Conservation (phyloP, 1,140 invertebrate genomes). For the Leptopilina boulardi region DNA sequence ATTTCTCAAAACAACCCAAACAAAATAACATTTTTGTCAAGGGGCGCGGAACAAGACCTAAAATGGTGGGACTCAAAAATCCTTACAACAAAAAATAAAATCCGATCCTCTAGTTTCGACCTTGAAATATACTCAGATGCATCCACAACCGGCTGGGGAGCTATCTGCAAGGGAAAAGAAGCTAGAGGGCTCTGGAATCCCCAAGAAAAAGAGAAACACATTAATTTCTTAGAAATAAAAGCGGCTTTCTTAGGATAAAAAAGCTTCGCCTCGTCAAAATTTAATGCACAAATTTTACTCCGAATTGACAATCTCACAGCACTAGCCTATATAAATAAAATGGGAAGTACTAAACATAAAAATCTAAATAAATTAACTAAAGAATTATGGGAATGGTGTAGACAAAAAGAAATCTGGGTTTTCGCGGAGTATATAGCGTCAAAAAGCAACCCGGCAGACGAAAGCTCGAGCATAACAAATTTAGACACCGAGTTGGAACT, state of each 20-base stretch:
- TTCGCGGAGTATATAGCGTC: conserved; percentile 39
- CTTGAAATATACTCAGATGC: conserved; percentile 45
- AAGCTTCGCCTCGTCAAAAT: not conserved
- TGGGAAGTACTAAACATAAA: conserved; percentile 39
- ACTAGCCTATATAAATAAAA: conserved; percentile 37
- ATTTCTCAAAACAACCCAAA: not conserved
- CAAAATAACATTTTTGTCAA: not conserved
- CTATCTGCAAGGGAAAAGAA: not conserved
- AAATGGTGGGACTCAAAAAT: conserved; percentile 38
- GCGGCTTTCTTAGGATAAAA: conserved; percentile 35
- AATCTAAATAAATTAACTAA: conserved; percentile 37
- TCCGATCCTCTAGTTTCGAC: conserved; percentile 28
- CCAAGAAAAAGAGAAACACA: conserved; percentile 37
- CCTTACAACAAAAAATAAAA: not conserved
- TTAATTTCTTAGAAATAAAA: conserved; percentile 46
- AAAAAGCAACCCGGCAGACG: conserved; percentile 45
- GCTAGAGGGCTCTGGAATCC: conserved; percentile 53
- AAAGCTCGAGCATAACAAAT: not conserved
- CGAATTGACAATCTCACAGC: conserved; percentile 48
- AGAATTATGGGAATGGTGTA: conserved; percentile 45
- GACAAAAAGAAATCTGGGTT: conserved; percentile 40
- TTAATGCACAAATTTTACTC: conserved; percentile 38
- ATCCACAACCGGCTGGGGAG: conserved; percentile 42
- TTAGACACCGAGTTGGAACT: conserved; percentile 36
- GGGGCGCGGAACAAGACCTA: not conserved